Evolutionary conservation across 2,888 invertebrate genomes (phyloP), one percentile per base, ranked within the genome.

Genomic region (Osedax frankpressi): DNA sequence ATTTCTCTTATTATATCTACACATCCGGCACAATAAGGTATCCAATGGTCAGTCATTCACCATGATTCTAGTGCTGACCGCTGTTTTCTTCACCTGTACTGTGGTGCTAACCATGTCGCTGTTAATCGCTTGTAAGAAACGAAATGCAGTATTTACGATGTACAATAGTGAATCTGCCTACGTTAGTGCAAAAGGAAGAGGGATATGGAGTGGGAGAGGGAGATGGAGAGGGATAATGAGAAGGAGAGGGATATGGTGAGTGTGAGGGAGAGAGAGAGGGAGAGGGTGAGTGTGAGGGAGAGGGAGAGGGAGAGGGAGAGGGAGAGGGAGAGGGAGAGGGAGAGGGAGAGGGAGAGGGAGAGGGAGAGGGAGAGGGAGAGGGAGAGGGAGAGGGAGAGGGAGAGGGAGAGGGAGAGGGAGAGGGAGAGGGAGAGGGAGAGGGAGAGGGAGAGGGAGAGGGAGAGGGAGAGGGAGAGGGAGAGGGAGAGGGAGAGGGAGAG

Each of bases 101-200:
- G 60, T 83, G 14, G 77, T 80, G 0, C 76, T 81, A 14, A 80
- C 82, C 0, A 79, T 78, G 0, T 79, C 80, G 2, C 76, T 82
- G 3, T 74, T 83, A 24, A 78, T 82, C 25, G 82, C 82, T 77
- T 83, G 82, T 74, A 77, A 79, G 73, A 83, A 83, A 75, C 81
- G 81, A 72, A 82, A 83, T 78, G 77, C 81, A 0, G 82, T 82
- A 27, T 82, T 82, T 75, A 80, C 78, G 30, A 75, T 80, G 63
- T 81, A 80, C 75, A 81, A 80, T 75, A 78, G 78, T 72, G 81
- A 82, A 19, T 44, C 44, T 19, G 44, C 19, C 44, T 44, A 44
- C 44, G 44, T 44, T 44, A 44, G 44, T 44, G 44, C 44, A 11
- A 6, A 19, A 44, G 6, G 19, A 19, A 19, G 44, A 11, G 44